A percentile compares a stretch with the other conserved stretches of the same genome.
These are phyloP conservation scores for Ptilodon capucinus DNA, from an alignment of 2,888 invertebrate genomes.

Conservation along the genomic window DNA sequence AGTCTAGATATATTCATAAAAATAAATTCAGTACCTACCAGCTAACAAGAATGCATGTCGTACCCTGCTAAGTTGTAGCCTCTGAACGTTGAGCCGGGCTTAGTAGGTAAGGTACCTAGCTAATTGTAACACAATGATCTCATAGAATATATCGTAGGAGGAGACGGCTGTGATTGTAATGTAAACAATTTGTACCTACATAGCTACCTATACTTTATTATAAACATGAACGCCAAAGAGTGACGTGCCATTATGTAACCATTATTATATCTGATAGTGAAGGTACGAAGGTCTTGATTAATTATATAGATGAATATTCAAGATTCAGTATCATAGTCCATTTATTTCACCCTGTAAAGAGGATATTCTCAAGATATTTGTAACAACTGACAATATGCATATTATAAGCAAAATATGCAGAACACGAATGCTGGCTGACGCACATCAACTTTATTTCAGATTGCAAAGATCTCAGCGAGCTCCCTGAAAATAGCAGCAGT, in stretches of 20 bases:
- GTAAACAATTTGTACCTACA: conserved; percentile 43
- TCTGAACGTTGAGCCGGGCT: conserved; percentile 14
- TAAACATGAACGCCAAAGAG: conserved; percentile 26
- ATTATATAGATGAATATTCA: too few species aligned
- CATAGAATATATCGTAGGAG: conserved; percentile 35
- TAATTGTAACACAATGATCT: conserved; percentile 42
- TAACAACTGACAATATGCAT: too few species aligned
- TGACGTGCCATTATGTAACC: conserved; percentile 29
- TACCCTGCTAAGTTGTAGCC: background rate
- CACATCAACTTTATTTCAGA: conserved; percentile 48
- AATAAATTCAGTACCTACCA: background rate
- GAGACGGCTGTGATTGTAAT: conserved; percentile 44
- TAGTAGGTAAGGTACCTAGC: conserved; percentile 3
- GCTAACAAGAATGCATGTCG: background rate
- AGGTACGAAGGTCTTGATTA: too few species aligned
- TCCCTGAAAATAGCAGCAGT: conserved; percentile 67
- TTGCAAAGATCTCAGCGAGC: conserved; percentile 53
- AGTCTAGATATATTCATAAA: too few species aligned
- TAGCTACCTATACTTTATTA: conserved; percentile 18
- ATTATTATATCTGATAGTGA: too few species aligned
- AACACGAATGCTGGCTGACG: conserved; percentile 35
- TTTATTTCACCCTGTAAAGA: too few species aligned
- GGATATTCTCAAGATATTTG: too few species aligned
- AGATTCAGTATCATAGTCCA: too few species aligned
- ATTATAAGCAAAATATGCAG: too few species aligned